phyloP scores from a whole-genome alignment of 2,113 vertebrate species.

The Entelurus aequoreus region DNA sequence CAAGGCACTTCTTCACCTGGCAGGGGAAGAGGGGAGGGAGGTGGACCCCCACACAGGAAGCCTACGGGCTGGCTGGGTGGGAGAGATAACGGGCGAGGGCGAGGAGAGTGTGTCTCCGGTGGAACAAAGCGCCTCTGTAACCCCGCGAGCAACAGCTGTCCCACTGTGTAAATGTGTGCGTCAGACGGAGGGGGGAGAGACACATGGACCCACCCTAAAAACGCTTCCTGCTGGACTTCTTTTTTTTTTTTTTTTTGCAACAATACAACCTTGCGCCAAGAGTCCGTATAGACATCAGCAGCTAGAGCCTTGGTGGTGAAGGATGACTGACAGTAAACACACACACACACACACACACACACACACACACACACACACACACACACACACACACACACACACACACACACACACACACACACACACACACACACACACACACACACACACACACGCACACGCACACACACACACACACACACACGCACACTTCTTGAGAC shows the following conservation, averaged over 20 bases:
- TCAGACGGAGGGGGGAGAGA: conserved; percentile 9
- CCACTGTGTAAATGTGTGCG: conserved; percentile 39
- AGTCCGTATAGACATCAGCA: background rate
- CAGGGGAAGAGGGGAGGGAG: conserved; percentile 24
- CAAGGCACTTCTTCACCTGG: conserved; percentile 63
- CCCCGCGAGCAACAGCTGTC: conserved; percentile 71
- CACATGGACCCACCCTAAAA: conserved; percentile 28
- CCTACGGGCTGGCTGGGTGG: conserved; percentile 33
- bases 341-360: conserved; percentile 18
- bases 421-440: too few species aligned
- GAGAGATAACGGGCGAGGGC: conserved; percentile 44
- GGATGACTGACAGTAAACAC: conserved; percentile 3
- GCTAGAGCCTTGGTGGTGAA: background rate
- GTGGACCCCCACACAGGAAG: conserved; percentile 22
- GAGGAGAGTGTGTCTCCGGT: conserved; percentile 16
- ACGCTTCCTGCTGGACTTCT: conserved; percentile 24
- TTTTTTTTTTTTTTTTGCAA: background rate
- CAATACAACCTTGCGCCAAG: background rate
- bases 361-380: conserved; percentile 19
- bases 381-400: conserved; percentile 19
- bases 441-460: too few species aligned
- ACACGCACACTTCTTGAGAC: too few species aligned
- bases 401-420: background rate
- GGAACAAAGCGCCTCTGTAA: conserved; percentile 67
- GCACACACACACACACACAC: too few species aligned